Evolutionary conservation across 2,797 vertebrate genomes (phyloP).

Genomic region (Corythornis leucogaster): DNA sequence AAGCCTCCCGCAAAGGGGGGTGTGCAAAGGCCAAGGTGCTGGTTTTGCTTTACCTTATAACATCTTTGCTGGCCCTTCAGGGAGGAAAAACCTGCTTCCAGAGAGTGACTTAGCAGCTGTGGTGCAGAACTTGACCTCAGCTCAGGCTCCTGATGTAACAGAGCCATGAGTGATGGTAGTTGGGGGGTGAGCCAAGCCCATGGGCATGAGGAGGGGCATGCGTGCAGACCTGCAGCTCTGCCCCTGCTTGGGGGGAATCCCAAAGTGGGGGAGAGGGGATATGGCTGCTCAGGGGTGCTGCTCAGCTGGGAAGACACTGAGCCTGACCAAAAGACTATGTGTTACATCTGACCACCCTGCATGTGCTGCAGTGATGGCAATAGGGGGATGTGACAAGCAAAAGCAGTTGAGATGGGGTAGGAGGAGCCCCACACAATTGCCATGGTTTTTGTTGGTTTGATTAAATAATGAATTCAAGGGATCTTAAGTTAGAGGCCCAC

Average conservation of each 20-base stretch:
- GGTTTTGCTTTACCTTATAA: accelerated
- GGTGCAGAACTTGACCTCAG: neutral
- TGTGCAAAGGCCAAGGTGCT: neutral
- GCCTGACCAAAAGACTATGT: neutral
- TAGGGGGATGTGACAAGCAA: accelerated
- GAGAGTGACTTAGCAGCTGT: neutral
- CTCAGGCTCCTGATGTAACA: accelerated
- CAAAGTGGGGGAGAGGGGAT: no score
- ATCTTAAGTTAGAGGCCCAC: neutral
- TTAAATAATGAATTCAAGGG: neutral
- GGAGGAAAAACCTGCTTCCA: neutral
- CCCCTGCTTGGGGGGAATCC: neutral
- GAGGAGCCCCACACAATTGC: accelerated
- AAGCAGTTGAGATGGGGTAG: neutral
- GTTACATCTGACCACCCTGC: neutral
- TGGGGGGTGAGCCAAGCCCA: neutral
- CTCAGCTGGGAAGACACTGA: neutral
- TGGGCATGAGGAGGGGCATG: accelerated
- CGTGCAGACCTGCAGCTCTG: neutral
- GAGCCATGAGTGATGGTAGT: accelerated
- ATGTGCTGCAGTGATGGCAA: neutral
- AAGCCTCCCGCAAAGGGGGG: neutral
- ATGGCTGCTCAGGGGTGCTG: neutral
- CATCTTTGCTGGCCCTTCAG: accelerated
- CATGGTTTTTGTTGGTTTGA: neutral